A percentile compares a stretch with the other conserved stretches of the same genome.
phyloP scores from a whole-genome alignment of 2,797 vertebrate genomes.

The Erethizon dorsatum region DNA sequence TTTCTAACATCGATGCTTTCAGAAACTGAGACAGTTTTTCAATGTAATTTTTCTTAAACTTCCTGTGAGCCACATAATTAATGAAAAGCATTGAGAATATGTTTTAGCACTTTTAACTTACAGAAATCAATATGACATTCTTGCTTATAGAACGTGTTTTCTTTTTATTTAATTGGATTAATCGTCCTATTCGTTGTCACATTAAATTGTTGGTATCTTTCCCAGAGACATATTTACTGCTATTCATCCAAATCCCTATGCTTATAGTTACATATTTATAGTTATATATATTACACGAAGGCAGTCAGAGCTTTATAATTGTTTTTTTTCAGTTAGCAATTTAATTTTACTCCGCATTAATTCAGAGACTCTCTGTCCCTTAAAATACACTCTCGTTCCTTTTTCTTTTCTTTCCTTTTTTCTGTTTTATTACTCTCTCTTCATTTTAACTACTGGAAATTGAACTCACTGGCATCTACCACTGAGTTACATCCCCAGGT shows the following conservation, averaged over 20 bases:
- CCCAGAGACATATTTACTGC: not conserved
- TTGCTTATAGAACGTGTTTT: not conserved
- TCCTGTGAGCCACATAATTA: constrained; percentile 51
- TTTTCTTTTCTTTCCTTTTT: not conserved
- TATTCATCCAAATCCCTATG: not conserved
- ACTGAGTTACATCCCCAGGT: not conserved
- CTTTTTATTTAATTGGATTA: constrained; percentile 22
- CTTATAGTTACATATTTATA: not conserved
- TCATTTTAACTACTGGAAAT: not conserved
- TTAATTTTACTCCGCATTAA: not conserved
- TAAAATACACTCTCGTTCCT: not conserved
- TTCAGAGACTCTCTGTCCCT: not conserved
- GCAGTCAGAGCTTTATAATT: not conserved
- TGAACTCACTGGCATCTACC: not conserved
- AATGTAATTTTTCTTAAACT: constrained; percentile 40
- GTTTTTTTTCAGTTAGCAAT: not conserved
- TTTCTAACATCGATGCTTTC: constrained; percentile 46
- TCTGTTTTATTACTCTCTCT: not conserved
- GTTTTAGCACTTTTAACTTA: not conserved
- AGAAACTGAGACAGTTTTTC: not conserved
- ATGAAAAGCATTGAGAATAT: constrained; percentile 9
- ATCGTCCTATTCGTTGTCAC: not conserved
- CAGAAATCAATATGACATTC: not conserved
- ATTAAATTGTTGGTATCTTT: constrained; percentile 49
- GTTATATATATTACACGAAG: not conserved